Base-by-base conservation (phyloP, 2,888 invertebrate genomes). In the Platycheirus rosarum region DNA sequence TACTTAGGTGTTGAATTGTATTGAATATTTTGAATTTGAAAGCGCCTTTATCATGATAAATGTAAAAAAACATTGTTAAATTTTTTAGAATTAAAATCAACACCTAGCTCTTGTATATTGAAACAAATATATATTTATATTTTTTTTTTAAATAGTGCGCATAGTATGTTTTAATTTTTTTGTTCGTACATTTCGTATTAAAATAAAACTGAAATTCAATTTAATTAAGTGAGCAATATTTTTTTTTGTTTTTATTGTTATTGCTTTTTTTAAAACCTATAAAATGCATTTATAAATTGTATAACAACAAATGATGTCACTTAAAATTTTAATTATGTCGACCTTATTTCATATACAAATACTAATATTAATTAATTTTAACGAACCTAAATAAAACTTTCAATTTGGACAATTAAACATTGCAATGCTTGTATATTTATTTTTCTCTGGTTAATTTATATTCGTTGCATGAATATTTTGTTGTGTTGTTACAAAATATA, bases 101-200 rank as follows among this genome's bases (percentile, higher is more conserved):
- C 57, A 69, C 44, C 2, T 46, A n/a, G n/a, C n/a, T n/a, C n/a
- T 44, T 65, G 49, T 78, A 63, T 79, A 79, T 79, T 79, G 63
- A 69, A 70, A 16, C 18, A 37, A 62, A 62, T 53, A 60, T 65
- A 66, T 71, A 57, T 66, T 44, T 60, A 46, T 51, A 37, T 73
- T 69, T 66, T 26, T 55, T 55, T 32, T 71, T 73, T 70, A 44
- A 35, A 26, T 65, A 49, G 16, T 20, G 16, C 9, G 18, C 14
- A 53, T 35, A 18, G 8, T 44, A n/a, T 53, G 11, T 53, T 32
- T 53, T 8, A 32, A 7, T 32, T 13, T 13, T 11, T 26, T 2
- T 23, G 9, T 14, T 55, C 13, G n/a, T n/a, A 2, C 14, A 37
- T 37, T 37, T 7, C 29, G 20, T 23, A 40, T 13, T 13, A 26